phyloP scores from a whole-genome alignment of 2,113 vertebrate species.

The Martes martes region DNA sequence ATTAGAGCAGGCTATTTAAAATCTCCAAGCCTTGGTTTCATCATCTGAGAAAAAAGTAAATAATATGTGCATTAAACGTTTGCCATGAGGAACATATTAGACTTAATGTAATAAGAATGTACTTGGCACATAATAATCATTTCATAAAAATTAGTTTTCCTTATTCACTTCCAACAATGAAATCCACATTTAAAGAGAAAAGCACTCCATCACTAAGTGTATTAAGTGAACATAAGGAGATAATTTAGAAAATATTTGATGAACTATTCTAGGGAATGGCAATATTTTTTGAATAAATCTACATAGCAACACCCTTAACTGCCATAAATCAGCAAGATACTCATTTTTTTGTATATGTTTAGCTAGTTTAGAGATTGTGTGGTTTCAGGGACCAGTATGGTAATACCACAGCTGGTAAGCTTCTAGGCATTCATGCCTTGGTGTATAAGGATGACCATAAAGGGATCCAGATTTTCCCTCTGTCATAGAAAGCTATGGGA shows the following conservation, averaged over 20 bases:
- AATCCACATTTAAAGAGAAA: background rate
- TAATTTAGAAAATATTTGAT: constrained; percentile 33
- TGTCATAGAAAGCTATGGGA: fast-evolving
- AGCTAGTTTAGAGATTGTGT: background rate
- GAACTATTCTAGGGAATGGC: background rate
- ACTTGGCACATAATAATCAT: constrained; percentile 3
- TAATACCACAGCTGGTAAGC: background rate
- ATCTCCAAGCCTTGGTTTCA: background rate
- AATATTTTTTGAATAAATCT: background rate
- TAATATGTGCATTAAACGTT: background rate
- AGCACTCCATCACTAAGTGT: background rate
- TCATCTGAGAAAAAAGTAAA: constrained; percentile 8
- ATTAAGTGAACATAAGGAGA: background rate
- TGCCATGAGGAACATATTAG: background rate
- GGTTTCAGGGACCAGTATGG: background rate
- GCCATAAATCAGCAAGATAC: background rate
- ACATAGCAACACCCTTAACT: background rate
- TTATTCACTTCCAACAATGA: background rate
- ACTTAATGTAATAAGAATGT: background rate
- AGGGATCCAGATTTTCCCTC: background rate
- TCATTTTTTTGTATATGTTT: background rate
- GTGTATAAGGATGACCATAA: background rate
- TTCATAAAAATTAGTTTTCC: constrained; percentile 8
- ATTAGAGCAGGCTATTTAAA: background rate
- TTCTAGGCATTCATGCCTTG: background rate